These are phyloP conservation scores for Campylomormyrus tamandua DNA, from an alignment of 2,113 vertebrate genomes.

Conservation along the genomic window DNA sequence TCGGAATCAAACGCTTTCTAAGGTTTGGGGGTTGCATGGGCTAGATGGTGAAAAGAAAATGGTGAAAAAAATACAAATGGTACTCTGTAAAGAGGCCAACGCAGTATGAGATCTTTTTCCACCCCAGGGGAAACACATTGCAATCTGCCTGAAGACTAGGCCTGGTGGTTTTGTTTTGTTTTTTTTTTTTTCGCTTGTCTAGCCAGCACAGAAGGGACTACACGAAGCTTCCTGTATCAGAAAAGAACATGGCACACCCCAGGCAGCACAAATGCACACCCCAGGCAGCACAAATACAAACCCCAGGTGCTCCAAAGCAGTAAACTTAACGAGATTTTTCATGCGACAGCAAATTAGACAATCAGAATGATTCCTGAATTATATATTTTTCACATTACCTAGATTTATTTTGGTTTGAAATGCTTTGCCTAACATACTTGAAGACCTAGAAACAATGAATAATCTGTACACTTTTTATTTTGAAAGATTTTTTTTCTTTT, in stretches of 20 bases:
- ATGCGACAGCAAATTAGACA: not conserved
- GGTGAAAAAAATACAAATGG: slow-evolving; percentile 3
- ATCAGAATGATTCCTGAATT: not conserved
- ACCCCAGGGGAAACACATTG: slow-evolving; percentile 8
- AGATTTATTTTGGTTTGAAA: not conserved
- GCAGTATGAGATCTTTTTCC: slow-evolving; percentile 2
- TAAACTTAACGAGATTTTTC: not conserved
- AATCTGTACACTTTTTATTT: not conserved
- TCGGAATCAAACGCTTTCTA: not conserved
- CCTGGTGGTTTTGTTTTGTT: not conserved
- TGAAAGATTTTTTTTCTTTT: not conserved
- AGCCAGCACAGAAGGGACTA: not conserved
- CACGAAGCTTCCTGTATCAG: not conserved
- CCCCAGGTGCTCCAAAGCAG: not conserved
- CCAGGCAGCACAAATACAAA: not conserved
- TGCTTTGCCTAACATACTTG: not conserved
- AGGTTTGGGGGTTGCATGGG: not conserved
- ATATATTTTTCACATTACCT: not conserved
- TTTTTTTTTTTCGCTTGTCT: not conserved
- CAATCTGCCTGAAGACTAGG: slow-evolving; percentile 9
- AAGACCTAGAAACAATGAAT: not conserved
- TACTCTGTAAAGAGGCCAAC: slow-evolving; percentile 3
- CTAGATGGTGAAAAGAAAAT: not conserved
- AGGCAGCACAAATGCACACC: not conserved
- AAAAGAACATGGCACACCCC: not conserved